phyloP scores from a whole-genome alignment of 1,140 invertebrate genomes.

The Rhagoletis zephyria region DNA sequence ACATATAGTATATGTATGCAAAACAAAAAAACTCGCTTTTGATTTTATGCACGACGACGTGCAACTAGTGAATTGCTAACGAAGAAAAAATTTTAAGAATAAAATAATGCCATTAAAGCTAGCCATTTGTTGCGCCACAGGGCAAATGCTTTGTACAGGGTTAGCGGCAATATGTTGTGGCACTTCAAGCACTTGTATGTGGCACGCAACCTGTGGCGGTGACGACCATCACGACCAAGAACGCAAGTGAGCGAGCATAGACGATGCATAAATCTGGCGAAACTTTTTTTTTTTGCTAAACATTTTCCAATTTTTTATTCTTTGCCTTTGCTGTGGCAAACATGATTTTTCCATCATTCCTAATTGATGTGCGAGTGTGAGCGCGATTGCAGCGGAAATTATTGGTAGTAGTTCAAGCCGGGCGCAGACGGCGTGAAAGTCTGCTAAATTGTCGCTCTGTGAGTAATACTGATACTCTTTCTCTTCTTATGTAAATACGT shows the following conservation, averaged over 20 bases:
- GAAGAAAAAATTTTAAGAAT: background rate
- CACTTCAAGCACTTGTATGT: slow-evolving; percentile 16
- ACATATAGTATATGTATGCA: background rate
- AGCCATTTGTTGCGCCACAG: background rate
- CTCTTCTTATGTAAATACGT: too few relatives aligned
- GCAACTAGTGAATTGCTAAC: background rate
- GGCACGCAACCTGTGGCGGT: background rate
- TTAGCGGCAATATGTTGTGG: background rate
- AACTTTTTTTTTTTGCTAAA: background rate
- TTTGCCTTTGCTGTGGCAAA: slow-evolving; percentile 56
- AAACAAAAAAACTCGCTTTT: background rate
- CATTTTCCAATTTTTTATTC: background rate
- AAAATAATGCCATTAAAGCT: slow-evolving; percentile 29
- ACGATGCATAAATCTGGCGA: background rate
- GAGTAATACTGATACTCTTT: too few relatives aligned
- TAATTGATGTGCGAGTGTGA: slow-evolving; percentile 61
- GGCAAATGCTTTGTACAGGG: background rate
- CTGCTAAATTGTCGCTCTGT: too few relatives aligned
- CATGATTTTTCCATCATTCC: slow-evolving; percentile 69
- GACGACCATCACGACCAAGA: background rate
- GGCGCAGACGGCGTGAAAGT: background rate
- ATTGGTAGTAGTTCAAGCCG: too few relatives aligned
- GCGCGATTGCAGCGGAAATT: slow-evolving; percentile 7
- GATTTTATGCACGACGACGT: background rate
- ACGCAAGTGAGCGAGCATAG: background rate